Conservation (phyloP, 2,113 vertebrate genomes). For the Procavia capensis region DNA sequence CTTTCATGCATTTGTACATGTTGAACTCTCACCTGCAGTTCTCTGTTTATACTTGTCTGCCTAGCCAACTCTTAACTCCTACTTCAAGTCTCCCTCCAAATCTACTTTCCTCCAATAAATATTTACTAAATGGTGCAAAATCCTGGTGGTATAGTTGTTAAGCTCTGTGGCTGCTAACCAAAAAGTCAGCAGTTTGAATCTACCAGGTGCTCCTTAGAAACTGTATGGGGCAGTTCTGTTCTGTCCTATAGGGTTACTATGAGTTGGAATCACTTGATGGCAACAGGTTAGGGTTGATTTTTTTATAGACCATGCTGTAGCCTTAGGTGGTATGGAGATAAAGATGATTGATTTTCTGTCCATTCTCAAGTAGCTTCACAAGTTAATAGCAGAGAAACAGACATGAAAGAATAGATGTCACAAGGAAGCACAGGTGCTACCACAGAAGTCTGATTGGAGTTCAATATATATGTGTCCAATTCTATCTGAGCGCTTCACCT, state of each 20-base stretch:
- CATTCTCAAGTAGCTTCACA: not conserved
- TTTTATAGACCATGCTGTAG: not conserved
- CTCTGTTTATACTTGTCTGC: not conserved
- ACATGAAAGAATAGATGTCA: not conserved
- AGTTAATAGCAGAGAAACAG: not conserved
- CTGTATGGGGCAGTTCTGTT: no score
- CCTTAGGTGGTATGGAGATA: slow-evolving; percentile 2
- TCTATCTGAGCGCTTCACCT: not conserved
- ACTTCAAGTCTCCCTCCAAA: slow-evolving; percentile 7
- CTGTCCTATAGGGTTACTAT: no score
- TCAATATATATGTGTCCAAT: not conserved
- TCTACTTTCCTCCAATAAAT: not conserved
- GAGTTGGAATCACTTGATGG: no score
- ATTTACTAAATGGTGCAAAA: slow-evolving; percentile 6
- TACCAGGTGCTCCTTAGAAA: no score
- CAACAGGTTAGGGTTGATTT: no score
- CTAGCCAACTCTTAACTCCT: slow-evolving; percentile 2
- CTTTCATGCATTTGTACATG: not conserved
- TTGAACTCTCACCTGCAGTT: slow-evolving; percentile 8
- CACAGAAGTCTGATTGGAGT: not conserved
- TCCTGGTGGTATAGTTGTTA: no score
- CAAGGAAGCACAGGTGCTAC: not conserved
- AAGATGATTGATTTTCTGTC: not conserved
- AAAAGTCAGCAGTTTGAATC: no score
- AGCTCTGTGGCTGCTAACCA: no score